Evolutionary conservation across 2,888 invertebrate species (phyloP).

Genomic region (Orthonevra nobilis): DNA sequence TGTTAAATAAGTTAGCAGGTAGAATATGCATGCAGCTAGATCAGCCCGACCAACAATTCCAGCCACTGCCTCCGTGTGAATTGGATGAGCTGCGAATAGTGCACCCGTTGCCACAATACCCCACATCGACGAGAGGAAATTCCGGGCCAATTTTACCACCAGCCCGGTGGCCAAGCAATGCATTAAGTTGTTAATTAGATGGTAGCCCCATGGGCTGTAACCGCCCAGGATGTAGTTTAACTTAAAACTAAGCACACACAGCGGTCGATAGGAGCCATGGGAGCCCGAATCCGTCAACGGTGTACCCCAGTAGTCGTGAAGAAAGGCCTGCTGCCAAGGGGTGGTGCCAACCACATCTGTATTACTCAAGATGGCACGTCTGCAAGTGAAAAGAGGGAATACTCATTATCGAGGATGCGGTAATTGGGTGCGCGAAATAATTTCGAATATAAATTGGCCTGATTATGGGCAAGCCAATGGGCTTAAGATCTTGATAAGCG

Average conservation of each 20-base stretch:
- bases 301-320: slow-evolving; percentile 99
- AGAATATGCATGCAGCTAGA: slow-evolving; percentile 94
- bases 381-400: slow-evolving; percentile 81
- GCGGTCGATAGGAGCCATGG: slow-evolving; percentile 97
- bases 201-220: slow-evolving; percentile 91
- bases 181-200: slow-evolving; percentile 91
- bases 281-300: slow-evolving; percentile 95
- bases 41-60: slow-evolving; percentile 98
- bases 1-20: slow-evolving; percentile 91
- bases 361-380: slow-evolving; percentile 97
- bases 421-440: slow-evolving; percentile 61
- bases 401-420: slow-evolving; percentile 20
- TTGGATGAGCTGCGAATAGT: slow-evolving; percentile 96
- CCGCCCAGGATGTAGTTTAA: slow-evolving; percentile 90
- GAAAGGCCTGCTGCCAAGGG: slow-evolving; percentile 90
- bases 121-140: slow-evolving; percentile 85
- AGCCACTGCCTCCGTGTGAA: slow-evolving; percentile 98
- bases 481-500: slow-evolving; percentile 48
- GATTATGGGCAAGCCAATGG: slow-evolving; percentile 37
- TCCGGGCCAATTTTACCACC: slow-evolving; percentile 88
- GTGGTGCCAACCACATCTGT: slow-evolving; percentile 93
- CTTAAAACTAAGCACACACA: slow-evolving; percentile 93
- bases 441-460: slow-evolving; percentile 58
- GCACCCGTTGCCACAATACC: slow-evolving; percentile 89
- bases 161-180: slow-evolving; percentile 92